Conservation (phyloP, 2,888 invertebrate species). For the Parnassius orleans region DNA sequence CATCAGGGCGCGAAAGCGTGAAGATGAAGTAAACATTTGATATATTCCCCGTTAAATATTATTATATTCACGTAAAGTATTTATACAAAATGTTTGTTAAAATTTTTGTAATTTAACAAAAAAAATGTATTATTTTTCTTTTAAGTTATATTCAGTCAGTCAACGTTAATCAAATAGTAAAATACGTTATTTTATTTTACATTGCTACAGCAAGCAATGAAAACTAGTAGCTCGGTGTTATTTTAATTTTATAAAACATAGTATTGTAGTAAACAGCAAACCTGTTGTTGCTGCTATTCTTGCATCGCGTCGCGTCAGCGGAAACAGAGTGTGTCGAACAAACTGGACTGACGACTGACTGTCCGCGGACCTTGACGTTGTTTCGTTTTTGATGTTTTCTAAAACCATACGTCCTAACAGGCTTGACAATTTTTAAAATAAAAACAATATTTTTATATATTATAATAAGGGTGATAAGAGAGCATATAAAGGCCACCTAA, state of each 20-base stretch:
- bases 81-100: too few species aligned
- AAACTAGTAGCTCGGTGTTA: conserved; percentile 12
- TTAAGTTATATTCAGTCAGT: too few species aligned
- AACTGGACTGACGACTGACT: conserved; percentile 43
- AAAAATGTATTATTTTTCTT: too few species aligned
- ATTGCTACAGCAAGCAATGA: conserved; percentile 6
- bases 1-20: too few species aligned
- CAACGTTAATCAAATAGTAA: too few species aligned
- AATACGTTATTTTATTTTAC: conserved; percentile 1
- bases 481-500: too few species aligned
- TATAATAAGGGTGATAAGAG: too few species aligned
- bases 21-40: too few species aligned
- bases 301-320: conserved; percentile 44
- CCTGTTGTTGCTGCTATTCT: conserved; percentile 52
- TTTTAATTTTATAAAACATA: conserved; percentile 23
- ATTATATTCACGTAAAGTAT: too few species aligned
- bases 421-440: conserved; percentile 3
- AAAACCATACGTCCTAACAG: neutral
- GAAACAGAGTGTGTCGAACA: conserved; percentile 70
- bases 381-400: conserved; percentile 26
- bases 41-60: too few species aligned
- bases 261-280: conserved; percentile 38
- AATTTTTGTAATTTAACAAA: too few species aligned
- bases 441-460: neutral
- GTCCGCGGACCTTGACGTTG: conserved; percentile 60